A percentile compares a stretch with the other conserved stretches of the same genome.
phyloP scores from a whole-genome alignment of 2,113 vertebrate species.

The cattle (Bos taurus) region DNA sequence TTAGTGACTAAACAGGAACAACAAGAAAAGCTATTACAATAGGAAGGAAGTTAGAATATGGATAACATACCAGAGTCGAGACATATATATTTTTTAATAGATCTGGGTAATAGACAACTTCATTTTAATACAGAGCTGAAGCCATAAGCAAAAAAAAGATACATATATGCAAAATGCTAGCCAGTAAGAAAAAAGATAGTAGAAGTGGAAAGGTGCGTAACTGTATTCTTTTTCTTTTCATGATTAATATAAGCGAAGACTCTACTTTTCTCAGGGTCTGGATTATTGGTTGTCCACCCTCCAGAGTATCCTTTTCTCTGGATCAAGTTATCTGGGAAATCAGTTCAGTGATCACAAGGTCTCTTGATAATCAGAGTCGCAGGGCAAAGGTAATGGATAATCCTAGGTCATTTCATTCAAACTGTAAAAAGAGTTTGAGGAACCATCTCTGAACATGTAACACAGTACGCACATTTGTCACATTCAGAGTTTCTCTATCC shows the following conservation, averaged over 20 bases:
- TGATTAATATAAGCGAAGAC: background rate
- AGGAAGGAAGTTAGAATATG: background rate
- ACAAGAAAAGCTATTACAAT: background rate
- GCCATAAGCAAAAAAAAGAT: background rate
- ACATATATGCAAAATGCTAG: background rate
- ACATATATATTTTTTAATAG: background rate
- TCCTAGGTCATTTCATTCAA: background rate
- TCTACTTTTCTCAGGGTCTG: background rate
- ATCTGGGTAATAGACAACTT: background rate
- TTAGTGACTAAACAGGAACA: background rate
- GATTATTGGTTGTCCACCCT: background rate
- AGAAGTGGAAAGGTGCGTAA: background rate
- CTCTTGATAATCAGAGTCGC: background rate
- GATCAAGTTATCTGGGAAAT: background rate
- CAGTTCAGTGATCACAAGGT: background rate
- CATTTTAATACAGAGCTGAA: background rate
- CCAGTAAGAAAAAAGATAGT: background rate
- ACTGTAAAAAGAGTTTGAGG: background rate
- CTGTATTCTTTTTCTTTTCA: background rate
- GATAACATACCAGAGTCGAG: background rate
- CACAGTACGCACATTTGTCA: background rate
- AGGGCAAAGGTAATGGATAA: background rate
- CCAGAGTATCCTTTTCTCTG: background rate
- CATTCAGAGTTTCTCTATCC: background rate
- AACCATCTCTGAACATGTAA: background rate